These are phyloP conservation scores for Ranitomeya imitator DNA, from an alignment of 2,113 vertebrate genomes.

Conservation along the genomic window DNA sequence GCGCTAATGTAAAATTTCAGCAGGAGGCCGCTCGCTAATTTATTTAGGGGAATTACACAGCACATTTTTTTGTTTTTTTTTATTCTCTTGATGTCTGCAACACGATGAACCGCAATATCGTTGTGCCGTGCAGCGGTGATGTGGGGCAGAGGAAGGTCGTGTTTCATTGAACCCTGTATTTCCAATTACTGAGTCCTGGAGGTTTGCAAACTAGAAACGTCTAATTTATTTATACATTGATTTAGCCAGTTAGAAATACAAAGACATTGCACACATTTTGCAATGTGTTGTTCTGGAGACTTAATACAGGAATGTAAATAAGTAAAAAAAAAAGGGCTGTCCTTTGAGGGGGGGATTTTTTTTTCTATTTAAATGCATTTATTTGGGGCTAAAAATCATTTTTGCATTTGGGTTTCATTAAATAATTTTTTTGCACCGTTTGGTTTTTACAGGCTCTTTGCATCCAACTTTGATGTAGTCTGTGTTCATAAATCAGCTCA, in stretches of 20 bases:
- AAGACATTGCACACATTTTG: background rate
- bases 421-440: too few species aligned
- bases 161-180: conserved; percentile 12
- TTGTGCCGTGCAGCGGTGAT: background rate
- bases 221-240: conserved; percentile 11
- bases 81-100: background rate
- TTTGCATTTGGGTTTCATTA: too few species aligned
- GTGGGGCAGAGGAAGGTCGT: background rate
- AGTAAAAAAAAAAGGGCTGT: background rate
- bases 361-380: too few species aligned
- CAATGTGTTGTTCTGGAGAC: background rate
- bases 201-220: conserved; percentile 3
- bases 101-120: background rate
- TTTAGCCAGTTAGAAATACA: background rate
- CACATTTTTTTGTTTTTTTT: background rate
- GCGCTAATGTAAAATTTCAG: background rate
- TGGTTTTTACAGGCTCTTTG: too few species aligned
- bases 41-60: background rate
- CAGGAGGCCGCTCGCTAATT: background rate
- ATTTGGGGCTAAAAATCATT: too few species aligned
- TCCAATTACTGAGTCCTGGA: conserved; percentile 25
- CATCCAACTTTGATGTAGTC: too few species aligned
- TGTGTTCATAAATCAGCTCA: too few species aligned
- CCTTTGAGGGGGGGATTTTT: too few species aligned
- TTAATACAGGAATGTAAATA: background rate